Conservation (phyloP, 2,888 invertebrate species). For the Pandemis cinnamomeana region DNA sequence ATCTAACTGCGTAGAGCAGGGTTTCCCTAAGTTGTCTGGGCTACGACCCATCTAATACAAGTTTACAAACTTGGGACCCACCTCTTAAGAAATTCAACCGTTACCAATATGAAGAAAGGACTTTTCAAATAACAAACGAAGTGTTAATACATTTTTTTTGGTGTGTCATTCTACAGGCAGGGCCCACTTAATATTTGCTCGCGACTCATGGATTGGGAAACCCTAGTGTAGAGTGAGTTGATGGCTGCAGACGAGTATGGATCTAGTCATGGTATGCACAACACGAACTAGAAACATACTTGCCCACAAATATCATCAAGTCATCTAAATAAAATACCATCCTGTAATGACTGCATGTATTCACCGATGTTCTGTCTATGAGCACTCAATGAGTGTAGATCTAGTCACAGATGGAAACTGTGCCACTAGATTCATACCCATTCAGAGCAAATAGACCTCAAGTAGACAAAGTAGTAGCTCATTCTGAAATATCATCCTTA, state of each 20-base stretch:
- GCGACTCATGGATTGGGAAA: no score
- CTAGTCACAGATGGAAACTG: constrained; percentile 90
- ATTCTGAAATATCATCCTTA: constrained; percentile 41
- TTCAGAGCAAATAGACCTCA: constrained; percentile 62
- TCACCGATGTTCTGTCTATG: constrained; percentile 56
- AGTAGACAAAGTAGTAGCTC: not conserved
- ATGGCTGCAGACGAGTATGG: constrained; percentile 94
- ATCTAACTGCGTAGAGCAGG: no score
- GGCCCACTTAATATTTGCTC: no score
- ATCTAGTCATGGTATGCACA: constrained; percentile 90
- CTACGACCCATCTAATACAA: no score
- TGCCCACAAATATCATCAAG: constrained; percentile 89
- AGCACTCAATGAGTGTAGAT: constrained; percentile 94
- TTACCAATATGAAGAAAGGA: no score
- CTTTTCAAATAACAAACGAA: no score
- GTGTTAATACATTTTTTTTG: no score
- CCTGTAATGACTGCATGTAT: constrained; percentile 5
- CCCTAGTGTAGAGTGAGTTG: constrained; percentile 74
- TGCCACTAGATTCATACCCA: constrained; percentile 90
- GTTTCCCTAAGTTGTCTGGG: no score
- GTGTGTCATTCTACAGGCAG: no score
- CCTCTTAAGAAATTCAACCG: no score
- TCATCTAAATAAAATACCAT: constrained; percentile 50
- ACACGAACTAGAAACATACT: constrained; percentile 92
- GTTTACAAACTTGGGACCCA: no score